Conservation (phyloP, 2,797 vertebrate genomes). For the Acrossocheilus fasciatus region DNA sequence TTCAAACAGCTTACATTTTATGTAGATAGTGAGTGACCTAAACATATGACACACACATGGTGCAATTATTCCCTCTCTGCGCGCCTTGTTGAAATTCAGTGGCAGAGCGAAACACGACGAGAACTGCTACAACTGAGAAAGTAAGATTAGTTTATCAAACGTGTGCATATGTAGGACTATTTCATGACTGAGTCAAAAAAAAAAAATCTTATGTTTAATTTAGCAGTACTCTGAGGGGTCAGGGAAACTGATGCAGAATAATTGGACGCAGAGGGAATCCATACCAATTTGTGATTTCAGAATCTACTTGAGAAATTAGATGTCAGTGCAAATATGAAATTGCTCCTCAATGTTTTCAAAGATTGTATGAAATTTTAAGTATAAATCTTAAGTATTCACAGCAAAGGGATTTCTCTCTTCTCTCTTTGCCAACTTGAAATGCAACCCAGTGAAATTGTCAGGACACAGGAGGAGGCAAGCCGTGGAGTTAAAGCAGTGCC, state of each 20-base stretch:
- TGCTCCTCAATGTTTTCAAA: conserved; percentile 86
- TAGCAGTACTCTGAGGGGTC: conserved; percentile 83
- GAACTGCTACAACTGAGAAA: conserved; percentile 78
- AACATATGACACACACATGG: conserved; percentile 16
- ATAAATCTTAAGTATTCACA: conserved; percentile 83
- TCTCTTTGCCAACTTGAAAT: conserved; percentile 77
- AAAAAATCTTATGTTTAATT: conserved; percentile 82
- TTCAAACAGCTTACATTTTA: not conserved
- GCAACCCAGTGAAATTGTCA: conserved; percentile 79
- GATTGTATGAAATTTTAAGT: conserved; percentile 86
- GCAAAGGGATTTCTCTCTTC: conserved; percentile 73
- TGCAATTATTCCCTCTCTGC: conserved; percentile 12
- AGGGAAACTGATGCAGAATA: conserved; percentile 86
- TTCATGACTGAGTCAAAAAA: conserved; percentile 69
- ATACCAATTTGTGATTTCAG: conserved; percentile 86
- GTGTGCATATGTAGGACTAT: conserved; percentile 77
- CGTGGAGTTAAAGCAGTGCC: conserved; percentile 66
- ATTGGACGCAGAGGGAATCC: conserved; percentile 87
- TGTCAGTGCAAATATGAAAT: conserved; percentile 88
- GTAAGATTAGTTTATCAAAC: conserved; percentile 86
- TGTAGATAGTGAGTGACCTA: not conserved
- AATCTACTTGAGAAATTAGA: conserved; percentile 85
- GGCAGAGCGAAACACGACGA: conserved; percentile 71
- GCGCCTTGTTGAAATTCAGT: conserved; percentile 27
- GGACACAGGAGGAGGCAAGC: conserved; percentile 73